Conservation (phyloP, 1,140 invertebrate genomes). For the Lepidostoma basale region DNA sequence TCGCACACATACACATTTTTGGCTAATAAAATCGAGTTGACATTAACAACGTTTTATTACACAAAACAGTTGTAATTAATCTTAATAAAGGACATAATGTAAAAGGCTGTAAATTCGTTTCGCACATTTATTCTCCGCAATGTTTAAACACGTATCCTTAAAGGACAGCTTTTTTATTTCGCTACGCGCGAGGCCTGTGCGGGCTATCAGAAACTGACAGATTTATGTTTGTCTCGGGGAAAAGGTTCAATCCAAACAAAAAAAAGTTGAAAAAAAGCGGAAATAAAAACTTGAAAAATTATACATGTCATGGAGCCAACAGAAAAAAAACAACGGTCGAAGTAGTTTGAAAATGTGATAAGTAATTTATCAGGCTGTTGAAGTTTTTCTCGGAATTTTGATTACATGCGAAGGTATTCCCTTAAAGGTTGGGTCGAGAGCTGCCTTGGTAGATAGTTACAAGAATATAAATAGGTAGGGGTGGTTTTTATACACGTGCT, state of each 20-base stretch:
- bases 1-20: not conserved
- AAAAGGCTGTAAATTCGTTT: not conserved
- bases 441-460: too few relatives aligned
- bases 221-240: conserved; percentile 31
- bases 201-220: conserved; percentile 31
- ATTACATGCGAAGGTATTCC: too few relatives aligned
- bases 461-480: too few relatives aligned
- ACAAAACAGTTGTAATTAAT: not conserved
- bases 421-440: too few relatives aligned
- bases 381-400: not conserved
- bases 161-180: not conserved
- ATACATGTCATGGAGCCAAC: conserved; percentile 3
- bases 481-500: too few relatives aligned
- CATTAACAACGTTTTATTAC: not conserved
- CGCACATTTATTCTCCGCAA: not conserved
- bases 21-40: not conserved
- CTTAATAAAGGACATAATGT: not conserved
- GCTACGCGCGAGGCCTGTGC: not conserved
- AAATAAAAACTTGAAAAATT: conserved; percentile 18
- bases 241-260: conserved; percentile 4
- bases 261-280: conserved; percentile 8
- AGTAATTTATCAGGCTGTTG: not conserved
- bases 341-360: not conserved
- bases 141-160: not conserved
- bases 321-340: not conserved